Base-by-base conservation (phyloP, 1,140 invertebrate genomes). In the Marisa cornuarietis region DNA sequence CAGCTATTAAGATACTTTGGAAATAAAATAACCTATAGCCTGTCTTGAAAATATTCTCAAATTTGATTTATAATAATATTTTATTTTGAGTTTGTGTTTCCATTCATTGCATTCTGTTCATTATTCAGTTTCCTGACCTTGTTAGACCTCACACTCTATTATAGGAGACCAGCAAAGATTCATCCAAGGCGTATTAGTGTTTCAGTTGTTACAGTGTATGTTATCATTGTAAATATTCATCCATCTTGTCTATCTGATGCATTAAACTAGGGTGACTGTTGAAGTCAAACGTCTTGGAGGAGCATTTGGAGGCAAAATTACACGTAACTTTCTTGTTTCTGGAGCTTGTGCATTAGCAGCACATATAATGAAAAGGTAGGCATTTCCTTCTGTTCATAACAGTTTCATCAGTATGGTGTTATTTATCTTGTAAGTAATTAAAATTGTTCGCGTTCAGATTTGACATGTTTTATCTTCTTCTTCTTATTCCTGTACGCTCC, bases 231-330 rank as follows among this genome's bases (percentile, higher is more conserved):
- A 18, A 16, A 63, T 75, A 51, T 65, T 71, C 68, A 24, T 58
- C 31, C 31, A 42, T 42, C 31, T 42, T 42, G 31, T 42, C 31
- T 42, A 2, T 42, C 6, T 42, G 31, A 42, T 42, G 31, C 66
- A n/a, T 71, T 82, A 3, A 79, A 73, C n/a, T 20, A 85, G 85
- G 69, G 82, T 86, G n/a, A 82, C 74, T 20, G 72, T 86, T 8
- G 54, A 80, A 63, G 84, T 85, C 24, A 83, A 78, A 71, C 78
- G 90, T 31, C 69, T 90, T 0, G 90, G 90, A 42, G 90, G 90
- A 16, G 88, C 79, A 1, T 91, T 87, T 82, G 90, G 90, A 9
- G 88, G 62, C 2, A 90, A 90, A 79, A 85, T 90, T n/a, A 72
- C 79, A 11, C 79, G 83, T 18, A 83, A 82, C 51, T 77, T 66